Evolutionary conservation across 2,113 vertebrate genomes (phyloP).

Genomic region (Gila orcuttii): DNA sequence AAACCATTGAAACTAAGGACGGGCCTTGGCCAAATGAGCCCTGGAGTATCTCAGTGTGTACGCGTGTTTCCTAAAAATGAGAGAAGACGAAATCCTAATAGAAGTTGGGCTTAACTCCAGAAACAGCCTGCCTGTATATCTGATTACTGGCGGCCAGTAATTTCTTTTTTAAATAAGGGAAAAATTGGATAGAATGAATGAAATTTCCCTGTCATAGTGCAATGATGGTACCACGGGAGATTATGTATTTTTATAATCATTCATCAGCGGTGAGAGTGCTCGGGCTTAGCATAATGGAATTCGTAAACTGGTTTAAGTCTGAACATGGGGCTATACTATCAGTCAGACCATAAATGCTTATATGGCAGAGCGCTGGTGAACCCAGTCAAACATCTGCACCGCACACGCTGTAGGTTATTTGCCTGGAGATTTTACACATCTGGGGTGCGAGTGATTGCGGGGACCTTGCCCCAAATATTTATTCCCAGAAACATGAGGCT

Average conservation of each 20-base stretch:
- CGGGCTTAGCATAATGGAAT: constrained; percentile 85
- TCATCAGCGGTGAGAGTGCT: constrained; percentile 81
- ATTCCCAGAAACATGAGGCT: constrained; percentile 3
- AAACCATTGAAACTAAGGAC: constrained; percentile 67
- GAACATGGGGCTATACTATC: constrained; percentile 79
- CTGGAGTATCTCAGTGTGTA: constrained; percentile 56
- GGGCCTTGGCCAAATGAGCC: constrained; percentile 69
- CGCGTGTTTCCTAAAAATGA: constrained; percentile 63
- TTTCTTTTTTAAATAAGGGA: constrained; percentile 84
- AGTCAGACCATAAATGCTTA: constrained; percentile 70
- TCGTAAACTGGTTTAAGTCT: constrained; percentile 84
- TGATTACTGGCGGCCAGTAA: constrained; percentile 81
- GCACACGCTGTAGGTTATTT: constrained; percentile 42
- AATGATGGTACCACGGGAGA: constrained; percentile 78
- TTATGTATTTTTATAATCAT: constrained; percentile 84
- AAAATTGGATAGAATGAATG: constrained; percentile 83
- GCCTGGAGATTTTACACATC: constrained; percentile 49
- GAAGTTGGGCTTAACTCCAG: constrained; percentile 81
- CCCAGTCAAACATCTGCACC: constrained; percentile 33
- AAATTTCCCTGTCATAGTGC: constrained; percentile 81
- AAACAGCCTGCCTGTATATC: constrained; percentile 80
- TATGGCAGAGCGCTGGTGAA: constrained; percentile 73
- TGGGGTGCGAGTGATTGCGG: constrained; percentile 34
- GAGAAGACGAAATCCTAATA: constrained; percentile 77
- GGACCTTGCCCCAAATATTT: constrained; percentile 14